phyloP scores from a whole-genome alignment of 2,888 invertebrate species.

The Baccha elongata region DNA sequence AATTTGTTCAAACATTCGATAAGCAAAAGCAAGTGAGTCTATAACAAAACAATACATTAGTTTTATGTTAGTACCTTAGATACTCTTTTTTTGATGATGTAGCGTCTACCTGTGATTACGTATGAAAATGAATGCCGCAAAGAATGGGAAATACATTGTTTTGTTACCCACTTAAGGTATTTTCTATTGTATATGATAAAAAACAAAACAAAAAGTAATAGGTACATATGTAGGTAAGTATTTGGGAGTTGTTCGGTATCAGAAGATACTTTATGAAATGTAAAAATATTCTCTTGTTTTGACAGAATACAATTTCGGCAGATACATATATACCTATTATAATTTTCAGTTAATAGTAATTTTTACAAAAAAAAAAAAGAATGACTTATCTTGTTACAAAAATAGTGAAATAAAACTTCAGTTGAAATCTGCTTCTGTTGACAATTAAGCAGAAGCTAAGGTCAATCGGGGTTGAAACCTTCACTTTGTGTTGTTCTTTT shows the following conservation, averaged over 20 bases:
- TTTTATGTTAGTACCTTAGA: slow-evolving; percentile 1
- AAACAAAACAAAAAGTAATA: background rate
- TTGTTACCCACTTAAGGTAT: background rate
- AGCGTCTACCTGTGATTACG: slow-evolving; percentile 45
- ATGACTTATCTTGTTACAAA: too few species aligned
- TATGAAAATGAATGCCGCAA: slow-evolving; percentile 7
- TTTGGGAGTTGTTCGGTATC: background rate
- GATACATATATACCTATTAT: too few species aligned
- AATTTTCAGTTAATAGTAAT: too few species aligned
- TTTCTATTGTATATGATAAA: background rate
- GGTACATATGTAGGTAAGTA: background rate
- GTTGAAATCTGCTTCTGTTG: slow-evolving; percentile 28
- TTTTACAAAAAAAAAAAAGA: too few species aligned
- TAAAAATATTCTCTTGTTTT: too few species aligned
- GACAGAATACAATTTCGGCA: too few species aligned
- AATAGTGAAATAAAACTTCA: background rate
- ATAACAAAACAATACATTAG: background rate
- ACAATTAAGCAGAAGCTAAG: slow-evolving; percentile 18
- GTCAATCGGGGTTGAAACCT: slow-evolving; percentile 29
- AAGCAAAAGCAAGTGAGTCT: slow-evolving; percentile 32
- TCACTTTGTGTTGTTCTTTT: slow-evolving; percentile 6
- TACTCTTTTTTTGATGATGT: slow-evolving; percentile 15
- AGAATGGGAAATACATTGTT: background rate
- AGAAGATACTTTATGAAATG: background rate
- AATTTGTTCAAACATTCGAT: slow-evolving; percentile 44